Conservation (phyloP, 2,797 vertebrate genomes). For the Falco peregrinus region DNA sequence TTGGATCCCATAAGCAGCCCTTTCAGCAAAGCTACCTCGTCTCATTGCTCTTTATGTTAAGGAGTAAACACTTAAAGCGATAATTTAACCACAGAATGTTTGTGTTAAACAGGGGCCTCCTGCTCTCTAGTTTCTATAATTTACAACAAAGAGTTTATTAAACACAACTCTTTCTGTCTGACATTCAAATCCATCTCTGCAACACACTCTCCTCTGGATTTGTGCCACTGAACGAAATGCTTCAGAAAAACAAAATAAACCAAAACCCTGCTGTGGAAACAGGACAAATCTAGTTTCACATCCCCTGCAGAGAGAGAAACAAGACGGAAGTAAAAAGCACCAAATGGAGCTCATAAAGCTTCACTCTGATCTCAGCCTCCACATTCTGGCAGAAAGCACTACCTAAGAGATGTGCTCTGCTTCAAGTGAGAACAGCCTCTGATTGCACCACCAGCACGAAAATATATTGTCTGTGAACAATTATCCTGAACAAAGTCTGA, state of each 20-base stretch:
- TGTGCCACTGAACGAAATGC: conserved; percentile 72
- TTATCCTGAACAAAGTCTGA: conserved; percentile 53
- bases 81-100: conserved; percentile 46
- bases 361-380: conserved; percentile 72
- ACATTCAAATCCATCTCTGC: conserved; percentile 73
- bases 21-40: neutral
- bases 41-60: neutral
- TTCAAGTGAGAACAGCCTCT: conserved; percentile 59
- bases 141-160: conserved; percentile 72
- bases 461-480: conserved; percentile 67
- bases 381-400: conserved; percentile 71
- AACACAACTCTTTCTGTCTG: conserved; percentile 67
- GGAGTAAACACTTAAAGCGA: neutral
- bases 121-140: conserved; percentile 54
- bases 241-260: conserved; percentile 76
- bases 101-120: conserved; percentile 40
- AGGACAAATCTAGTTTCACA: conserved; percentile 73
- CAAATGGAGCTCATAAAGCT: conserved; percentile 60
- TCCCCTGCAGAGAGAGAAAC: conserved; percentile 71
- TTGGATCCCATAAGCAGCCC: neutral
- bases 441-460: conserved; percentile 54
- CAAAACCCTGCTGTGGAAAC: conserved; percentile 75
- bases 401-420: conserved; percentile 67
- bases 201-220: conserved; percentile 71
- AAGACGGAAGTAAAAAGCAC: conserved; percentile 71